These are phyloP conservation scores for Drosophila santomea DNA, from an alignment of 1,140 invertebrate genomes.

Conservation along the genomic window DNA sequence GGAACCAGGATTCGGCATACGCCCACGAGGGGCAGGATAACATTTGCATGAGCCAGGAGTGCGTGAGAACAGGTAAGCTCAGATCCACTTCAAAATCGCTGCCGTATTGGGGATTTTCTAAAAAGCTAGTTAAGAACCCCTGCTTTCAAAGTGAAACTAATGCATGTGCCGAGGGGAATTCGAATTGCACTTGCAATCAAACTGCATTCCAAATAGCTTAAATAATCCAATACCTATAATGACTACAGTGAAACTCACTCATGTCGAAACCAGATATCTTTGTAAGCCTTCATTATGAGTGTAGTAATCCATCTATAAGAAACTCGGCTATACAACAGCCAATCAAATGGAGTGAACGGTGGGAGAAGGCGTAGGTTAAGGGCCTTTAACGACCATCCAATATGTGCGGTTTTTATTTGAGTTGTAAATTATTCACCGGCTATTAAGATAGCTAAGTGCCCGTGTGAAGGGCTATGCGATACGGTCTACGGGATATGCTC, in stretches of 20 bases:
- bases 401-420: conserved; percentile 32
- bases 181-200: neutral
- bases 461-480: neutral
- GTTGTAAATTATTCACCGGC: conserved; percentile 54
- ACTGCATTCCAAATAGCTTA: neutral
- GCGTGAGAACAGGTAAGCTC: conserved; percentile 88
- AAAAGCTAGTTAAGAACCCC: neutral
- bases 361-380: conserved; percentile 1
- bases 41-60: conserved; percentile 90
- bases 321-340: neutral
- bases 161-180: neutral
- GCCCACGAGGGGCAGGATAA: conserved; percentile 56
- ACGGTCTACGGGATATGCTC: neutral
- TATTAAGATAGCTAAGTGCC: conserved; percentile 51
- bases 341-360: neutral
- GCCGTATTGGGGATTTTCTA: neutral
- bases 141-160: neutral
- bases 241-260: neutral
- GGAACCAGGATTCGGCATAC: conserved; percentile 9
- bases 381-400: conserved; percentile 24
- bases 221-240: neutral
- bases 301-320: neutral
- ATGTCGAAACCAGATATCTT: neutral
- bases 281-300: too few relatives aligned
- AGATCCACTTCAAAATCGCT: conserved; percentile 1